phyloP scores from a whole-genome alignment of 2,797 vertebrate species.

The Tapirus indicus region DNA sequence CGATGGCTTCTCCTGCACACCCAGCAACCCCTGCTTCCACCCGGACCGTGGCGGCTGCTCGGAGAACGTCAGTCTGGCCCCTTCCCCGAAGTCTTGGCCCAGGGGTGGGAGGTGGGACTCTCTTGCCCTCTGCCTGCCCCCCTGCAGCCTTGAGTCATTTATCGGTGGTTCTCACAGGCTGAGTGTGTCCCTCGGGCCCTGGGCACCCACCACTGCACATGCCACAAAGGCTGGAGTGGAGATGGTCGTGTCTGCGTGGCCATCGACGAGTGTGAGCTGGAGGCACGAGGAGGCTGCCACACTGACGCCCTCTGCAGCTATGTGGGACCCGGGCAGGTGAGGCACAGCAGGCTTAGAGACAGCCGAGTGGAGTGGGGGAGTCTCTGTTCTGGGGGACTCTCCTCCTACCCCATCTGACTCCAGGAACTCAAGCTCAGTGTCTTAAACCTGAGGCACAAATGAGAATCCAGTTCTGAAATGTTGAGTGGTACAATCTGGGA shows the following conservation, averaged over 20 bases:
- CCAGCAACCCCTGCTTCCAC: conserved; percentile 91
- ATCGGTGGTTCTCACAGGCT: conserved; percentile 87
- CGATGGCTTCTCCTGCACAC: conserved; percentile 93
- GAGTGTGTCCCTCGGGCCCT: conserved; percentile 89
- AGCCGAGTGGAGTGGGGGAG: neutral
- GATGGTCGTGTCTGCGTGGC: conserved; percentile 93
- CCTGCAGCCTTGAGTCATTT: neutral
- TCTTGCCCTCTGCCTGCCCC: neutral
- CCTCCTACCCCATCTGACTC: neutral
- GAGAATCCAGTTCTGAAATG: neutral
- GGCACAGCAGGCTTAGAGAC: neutral
- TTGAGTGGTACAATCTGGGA: neutral
- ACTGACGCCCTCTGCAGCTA: conserved; percentile 90
- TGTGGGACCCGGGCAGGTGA: conserved; percentile 95
- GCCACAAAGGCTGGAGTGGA: conserved; percentile 94
- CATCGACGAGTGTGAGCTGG: conserved; percentile 94
- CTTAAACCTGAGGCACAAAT: neutral
- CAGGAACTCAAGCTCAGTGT: neutral
- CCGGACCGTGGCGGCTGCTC: conserved; percentile 92
- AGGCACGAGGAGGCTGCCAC: conserved; percentile 92
- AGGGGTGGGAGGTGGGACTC: neutral
- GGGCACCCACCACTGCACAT: conserved; percentile 91
- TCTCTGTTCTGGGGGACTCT: neutral
- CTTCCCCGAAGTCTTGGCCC: neutral
- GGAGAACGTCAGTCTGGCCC: conserved; percentile 91